phyloP scores from a whole-genome alignment of 2,888 invertebrate species.

The Xanthorhoe designata region DNA sequence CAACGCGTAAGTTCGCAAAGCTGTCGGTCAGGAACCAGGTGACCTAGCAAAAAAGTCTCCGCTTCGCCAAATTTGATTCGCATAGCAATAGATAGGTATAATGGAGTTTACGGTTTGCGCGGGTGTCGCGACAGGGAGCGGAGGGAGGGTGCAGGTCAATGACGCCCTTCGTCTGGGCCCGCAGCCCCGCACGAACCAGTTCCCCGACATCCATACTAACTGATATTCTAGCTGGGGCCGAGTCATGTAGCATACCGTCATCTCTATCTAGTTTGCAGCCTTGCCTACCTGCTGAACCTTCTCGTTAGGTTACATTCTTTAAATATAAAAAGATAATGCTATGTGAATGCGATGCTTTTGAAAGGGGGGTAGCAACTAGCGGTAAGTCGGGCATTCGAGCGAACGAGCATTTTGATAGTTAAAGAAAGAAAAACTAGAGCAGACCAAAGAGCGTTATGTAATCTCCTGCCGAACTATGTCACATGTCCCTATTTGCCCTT shows the following conservation, averaged over 20 bases:
- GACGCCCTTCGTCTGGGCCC: slow-evolving; percentile 79
- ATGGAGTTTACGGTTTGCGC: slow-evolving; percentile 77
- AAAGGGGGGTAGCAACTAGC: slow-evolving; percentile 15
- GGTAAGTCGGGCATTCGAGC: slow-evolving; percentile 11
- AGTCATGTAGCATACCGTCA: slow-evolving; percentile 72
- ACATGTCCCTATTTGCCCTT: not conserved
- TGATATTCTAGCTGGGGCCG: slow-evolving; percentile 43
- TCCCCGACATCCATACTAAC: slow-evolving; percentile 50
- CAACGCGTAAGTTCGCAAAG: slow-evolving; percentile 1
- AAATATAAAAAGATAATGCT: slow-evolving; percentile 23
- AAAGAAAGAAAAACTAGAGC: not conserved
- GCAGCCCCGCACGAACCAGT: slow-evolving; percentile 53
- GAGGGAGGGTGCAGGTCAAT: slow-evolving; percentile 74
- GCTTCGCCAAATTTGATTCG: slow-evolving; percentile 75
- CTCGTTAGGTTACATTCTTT: slow-evolving; percentile 62
- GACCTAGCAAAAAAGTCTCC: slow-evolving; percentile 59
- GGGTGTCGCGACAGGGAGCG: slow-evolving; percentile 66
- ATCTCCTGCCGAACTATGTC: not conserved
- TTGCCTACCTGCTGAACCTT: slow-evolving; percentile 71
- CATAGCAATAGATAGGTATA: slow-evolving; percentile 65
- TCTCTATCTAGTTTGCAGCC: slow-evolving; percentile 75
- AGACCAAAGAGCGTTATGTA: not conserved
- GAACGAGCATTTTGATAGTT: not conserved
- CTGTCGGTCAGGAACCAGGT: slow-evolving; percentile 23
- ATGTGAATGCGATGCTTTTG: slow-evolving; percentile 9